Percentiles rank a stretch among this genome's conserved stretches.
Conservation (phyloP, 2,797 vertebrate species). For the Anguilla obscura region DNA sequence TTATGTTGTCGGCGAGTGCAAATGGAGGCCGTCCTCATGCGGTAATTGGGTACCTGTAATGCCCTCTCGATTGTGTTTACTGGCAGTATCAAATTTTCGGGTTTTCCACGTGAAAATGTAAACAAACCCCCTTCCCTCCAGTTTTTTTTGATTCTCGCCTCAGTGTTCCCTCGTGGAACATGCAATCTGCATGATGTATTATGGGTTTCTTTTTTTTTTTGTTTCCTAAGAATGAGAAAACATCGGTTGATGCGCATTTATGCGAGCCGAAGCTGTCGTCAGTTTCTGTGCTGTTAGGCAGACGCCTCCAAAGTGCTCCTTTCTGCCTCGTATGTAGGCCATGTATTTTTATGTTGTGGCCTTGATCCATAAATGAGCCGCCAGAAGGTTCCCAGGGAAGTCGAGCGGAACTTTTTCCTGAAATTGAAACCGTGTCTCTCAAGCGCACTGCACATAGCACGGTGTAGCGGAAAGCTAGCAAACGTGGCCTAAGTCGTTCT, state of each 20-base stretch:
- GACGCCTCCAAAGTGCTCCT: neutral
- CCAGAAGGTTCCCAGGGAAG: neutral
- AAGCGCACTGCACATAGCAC: neutral
- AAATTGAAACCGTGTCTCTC: neutral
- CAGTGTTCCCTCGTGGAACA: neutral
- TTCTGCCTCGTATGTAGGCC: slow-evolving; percentile 19
- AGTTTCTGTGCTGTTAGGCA: neutral
- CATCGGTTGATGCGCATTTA: neutral
- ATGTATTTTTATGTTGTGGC: slow-evolving; percentile 18
- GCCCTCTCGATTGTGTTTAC: slow-evolving; percentile 24
- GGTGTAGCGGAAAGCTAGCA: neutral
- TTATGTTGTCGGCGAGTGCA: slow-evolving; percentile 21
- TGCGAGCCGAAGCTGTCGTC: neutral
- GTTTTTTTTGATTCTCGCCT: neutral
- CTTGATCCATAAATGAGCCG: slow-evolving; percentile 23
- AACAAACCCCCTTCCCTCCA: neutral
- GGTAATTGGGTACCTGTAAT: neutral
- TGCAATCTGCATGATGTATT: neutral
- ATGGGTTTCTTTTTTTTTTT: neutral
- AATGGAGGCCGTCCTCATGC: neutral
- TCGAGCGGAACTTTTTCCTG: neutral
- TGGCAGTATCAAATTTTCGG: neutral
- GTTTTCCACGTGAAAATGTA: neutral
- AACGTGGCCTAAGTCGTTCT: neutral
- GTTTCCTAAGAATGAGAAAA: neutral